Base-by-base conservation (phyloP, 1,140 invertebrate species). In the Drosophila varians region DNA sequence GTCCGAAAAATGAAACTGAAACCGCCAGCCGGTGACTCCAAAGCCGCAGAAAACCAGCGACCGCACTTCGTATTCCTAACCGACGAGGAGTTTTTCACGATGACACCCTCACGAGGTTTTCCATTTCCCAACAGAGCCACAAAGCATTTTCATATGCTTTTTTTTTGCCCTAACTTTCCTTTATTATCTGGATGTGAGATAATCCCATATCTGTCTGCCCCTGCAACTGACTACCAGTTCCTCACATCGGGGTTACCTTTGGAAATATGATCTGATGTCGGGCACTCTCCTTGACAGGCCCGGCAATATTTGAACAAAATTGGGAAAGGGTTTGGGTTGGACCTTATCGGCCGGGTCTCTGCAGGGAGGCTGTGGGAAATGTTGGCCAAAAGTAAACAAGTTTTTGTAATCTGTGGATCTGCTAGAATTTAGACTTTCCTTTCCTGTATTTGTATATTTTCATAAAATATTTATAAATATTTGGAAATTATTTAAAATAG, bases 1-100 rank as follows among this genome's bases (percentile, higher is more conserved):
- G 65, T 60, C 71, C 53, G 60, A 79, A 74, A 69, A 84, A 84
- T 84, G 80, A 83, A 83, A 84, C 79, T 54, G 75, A 84, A 78
- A 78, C 74, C 78, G 55, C 61, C 78, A 82, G 28, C 66, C 66
- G 77, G 46, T 53, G 64, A 74, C 64, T 61, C 58, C 77, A 83
- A 64, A 72, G 31, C 55, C 55, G 12, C 34, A 48, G 42, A 73
- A 61, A 48, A 40, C 74, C 43, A 77, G 40, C 62, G 70, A 58
- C 57, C 40, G 25, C 12, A 31, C 53, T 54, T 74, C 66, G 76
- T 55, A 34, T 26, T 42, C 40, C 8, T 4, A 18, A 31, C 47
- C 55, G 49, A 56, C 43, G 57, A 25, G n/a, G 8, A 28, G 14
- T 47, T 62, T 74, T 61, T 62, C 64, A 57, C 51, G 42, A 40